Percentiles rank a stretch among this genome's conserved stretches.
Conservation (phyloP, 2,797 vertebrate species). For the Falco naumanni region DNA sequence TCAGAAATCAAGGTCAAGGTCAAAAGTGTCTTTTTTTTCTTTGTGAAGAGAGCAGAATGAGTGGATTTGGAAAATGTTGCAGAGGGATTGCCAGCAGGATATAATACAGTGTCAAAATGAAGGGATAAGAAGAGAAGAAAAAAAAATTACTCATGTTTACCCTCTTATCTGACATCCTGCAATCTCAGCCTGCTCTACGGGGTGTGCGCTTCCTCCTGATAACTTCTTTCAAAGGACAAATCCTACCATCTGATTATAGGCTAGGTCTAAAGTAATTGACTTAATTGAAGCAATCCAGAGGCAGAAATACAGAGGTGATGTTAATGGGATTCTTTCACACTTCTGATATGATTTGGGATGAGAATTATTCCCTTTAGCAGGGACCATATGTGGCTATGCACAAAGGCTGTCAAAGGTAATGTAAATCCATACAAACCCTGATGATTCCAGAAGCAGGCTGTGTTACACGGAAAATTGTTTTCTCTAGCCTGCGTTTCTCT, state of each 20-base stretch:
- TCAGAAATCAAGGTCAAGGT: background rate
- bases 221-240: conserved; percentile 31
- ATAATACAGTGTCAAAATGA: conserved; percentile 13
- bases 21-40: background rate
- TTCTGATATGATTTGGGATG: background rate
- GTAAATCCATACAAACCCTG: background rate
- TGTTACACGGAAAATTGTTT: background rate
- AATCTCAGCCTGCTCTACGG: conserved; percentile 9
- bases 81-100: background rate
- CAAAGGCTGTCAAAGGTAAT: background rate
- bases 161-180: conserved; percentile 18
- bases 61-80: conserved; percentile 21
- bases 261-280: conserved; percentile 13
- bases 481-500: background rate
- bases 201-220: background rate
- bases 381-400: background rate
- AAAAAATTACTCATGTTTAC: background rate
- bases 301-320: background rate
- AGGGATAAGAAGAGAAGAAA: background rate
- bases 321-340: background rate
- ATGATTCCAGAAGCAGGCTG: background rate
- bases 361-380: background rate
- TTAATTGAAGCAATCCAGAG: conserved; percentile 21
- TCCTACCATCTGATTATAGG: conserved; percentile 4
- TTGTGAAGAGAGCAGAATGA: background rate